Base-by-base conservation (phyloP, 2,113 vertebrate species). In the Nyctereutes procyonoides region DNA sequence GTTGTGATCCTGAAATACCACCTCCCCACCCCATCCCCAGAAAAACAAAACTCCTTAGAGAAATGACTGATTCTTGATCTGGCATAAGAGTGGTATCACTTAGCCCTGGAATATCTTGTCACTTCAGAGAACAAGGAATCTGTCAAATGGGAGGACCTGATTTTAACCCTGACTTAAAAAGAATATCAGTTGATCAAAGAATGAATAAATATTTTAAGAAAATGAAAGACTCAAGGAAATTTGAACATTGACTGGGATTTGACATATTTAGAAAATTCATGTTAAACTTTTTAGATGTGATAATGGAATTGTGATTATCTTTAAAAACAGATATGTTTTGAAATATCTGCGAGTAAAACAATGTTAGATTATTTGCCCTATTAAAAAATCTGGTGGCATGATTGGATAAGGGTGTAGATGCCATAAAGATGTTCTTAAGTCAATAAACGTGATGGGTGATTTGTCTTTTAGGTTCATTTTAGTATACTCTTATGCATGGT, bases 101-200 rank as follows among this genome's bases (percentile, higher is more conserved):
- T 53, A 51, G 16, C 13, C 71, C 58, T 58, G 62, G 38, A 32
- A 22, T 13, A n/a, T 73, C 28, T 35, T 76, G 55, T 48, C 74
- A 56, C 19, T 81, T n/a, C 24, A 26, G 24, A 58, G 4, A 92
- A 56, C 28, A 85, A 91, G 93, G 32, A 56, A 35, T 13, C 22
- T 58, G n/a, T 65, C 85, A 30, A 20, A 38, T 35, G 65, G 24
- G 55, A 96, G 65, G 24, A 43, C 9, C 15, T 91, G 28, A 83
- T 89, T 56, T 79, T 53, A 93, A 92, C 77, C 15, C 32, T 82
- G 51, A 73, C 58, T 65, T 82, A 32, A 79, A 93, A 96, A 73
- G 30, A 65, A 58, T 55, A 82, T 62, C 51, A 88, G 67, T 58
- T 28, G 56, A 55, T 26, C 43, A 56, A 91, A 77, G 43, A 82